Conservation (phyloP, 2,888 invertebrate genomes). For the Taenaris catops region DNA sequence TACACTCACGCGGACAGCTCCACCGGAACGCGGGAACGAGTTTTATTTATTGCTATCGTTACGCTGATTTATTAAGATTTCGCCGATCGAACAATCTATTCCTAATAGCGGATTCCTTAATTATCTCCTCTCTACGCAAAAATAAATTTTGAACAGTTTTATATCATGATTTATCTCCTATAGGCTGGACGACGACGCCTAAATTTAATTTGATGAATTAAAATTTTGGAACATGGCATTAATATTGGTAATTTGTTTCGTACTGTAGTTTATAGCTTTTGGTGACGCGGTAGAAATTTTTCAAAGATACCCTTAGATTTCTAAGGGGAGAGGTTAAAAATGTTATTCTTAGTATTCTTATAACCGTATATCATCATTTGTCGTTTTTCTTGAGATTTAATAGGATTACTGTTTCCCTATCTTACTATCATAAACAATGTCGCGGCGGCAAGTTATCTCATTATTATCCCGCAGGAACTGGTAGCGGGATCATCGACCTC, state of each 20-base stretch:
- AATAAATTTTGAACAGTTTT: constrained; percentile 10
- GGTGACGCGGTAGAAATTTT: no score
- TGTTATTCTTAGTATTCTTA: no score
- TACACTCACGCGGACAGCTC: constrained; percentile 39
- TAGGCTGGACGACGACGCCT: no score
- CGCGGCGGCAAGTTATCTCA: constrained; percentile 42
- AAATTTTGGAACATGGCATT: no score
- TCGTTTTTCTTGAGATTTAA: no score
- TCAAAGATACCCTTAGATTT: no score
- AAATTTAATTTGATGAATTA: no score
- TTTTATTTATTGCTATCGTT: constrained; percentile 29
- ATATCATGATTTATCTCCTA: constrained; percentile 4
- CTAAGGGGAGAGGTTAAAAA: no score
- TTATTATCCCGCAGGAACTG: constrained; percentile 50
- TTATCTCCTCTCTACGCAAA: constrained; percentile 10
- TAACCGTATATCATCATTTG: no score
- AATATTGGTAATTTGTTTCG: no score
- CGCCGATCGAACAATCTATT: constrained; percentile 20
- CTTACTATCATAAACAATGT: constrained; percentile 48
- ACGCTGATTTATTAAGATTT: constrained; percentile 30
- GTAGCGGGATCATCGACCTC: constrained; percentile 58
- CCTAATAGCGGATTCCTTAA: constrained; percentile 16
- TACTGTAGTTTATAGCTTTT: no score
- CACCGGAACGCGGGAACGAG: constrained; percentile 33
- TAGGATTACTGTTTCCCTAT: no score